Percentiles rank a stretch among this genome's conserved stretches.
Conservation (phyloP, 2,797 vertebrate genomes). For the Lithobates sylvaticus region DNA sequence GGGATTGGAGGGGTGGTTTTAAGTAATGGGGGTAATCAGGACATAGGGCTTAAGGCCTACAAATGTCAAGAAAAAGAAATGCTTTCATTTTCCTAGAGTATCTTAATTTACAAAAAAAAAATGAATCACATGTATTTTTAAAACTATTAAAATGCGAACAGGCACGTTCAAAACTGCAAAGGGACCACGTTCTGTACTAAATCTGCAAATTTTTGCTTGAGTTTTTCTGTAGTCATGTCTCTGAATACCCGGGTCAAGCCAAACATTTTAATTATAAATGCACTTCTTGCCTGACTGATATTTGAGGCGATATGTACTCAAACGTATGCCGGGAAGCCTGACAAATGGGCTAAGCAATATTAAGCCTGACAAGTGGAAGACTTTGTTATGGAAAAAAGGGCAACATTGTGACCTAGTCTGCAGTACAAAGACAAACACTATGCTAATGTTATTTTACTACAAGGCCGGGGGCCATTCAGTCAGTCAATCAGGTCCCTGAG, state of each 20-base stretch:
- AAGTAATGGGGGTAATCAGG: too few relatives aligned
- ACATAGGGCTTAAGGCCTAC: too few relatives aligned
- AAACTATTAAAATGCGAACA: too few relatives aligned
- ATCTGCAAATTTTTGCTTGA: background rate
- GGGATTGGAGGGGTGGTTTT: too few relatives aligned
- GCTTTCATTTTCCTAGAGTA: background rate
- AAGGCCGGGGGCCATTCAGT: background rate
- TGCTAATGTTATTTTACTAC: background rate
- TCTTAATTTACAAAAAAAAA: background rate
- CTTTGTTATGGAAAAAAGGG: background rate
- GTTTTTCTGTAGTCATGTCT: background rate
- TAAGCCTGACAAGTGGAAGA: constrained; percentile 17
- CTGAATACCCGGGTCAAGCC: background rate
- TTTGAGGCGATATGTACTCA: constrained; percentile 9
- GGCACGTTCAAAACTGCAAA: background rate
- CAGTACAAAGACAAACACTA: background rate
- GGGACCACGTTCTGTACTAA: background rate
- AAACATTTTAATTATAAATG: constrained; percentile 31
- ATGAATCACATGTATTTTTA: background rate
- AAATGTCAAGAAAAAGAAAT: background rate
- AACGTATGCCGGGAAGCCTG: background rate
- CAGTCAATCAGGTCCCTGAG: too few relatives aligned
- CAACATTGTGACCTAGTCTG: background rate
- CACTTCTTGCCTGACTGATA: constrained; percentile 31
- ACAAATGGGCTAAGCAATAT: constrained; percentile 18